These are phyloP conservation scores for Trichosurus vulpecula DNA, from an alignment of 2,797 vertebrate genomes.

Conservation along the genomic window DNA sequence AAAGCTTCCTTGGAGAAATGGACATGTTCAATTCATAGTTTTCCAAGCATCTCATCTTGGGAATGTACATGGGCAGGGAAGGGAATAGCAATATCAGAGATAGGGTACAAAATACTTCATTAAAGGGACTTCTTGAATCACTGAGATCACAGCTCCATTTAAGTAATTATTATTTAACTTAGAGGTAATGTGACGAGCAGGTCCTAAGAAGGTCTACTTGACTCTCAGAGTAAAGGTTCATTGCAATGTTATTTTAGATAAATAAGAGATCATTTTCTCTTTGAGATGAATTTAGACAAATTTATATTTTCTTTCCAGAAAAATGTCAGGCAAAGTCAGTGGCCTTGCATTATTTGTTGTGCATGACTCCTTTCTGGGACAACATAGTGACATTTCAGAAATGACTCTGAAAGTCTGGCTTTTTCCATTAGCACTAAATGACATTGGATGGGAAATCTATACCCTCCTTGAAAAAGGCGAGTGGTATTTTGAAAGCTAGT, in stretches of 20 bases:
- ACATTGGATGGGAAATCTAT: constrained; percentile 55
- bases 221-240: constrained; percentile 76
- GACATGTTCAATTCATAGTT: constrained; percentile 70
- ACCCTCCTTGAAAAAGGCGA: constrained; percentile 50
- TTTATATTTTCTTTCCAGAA: constrained; percentile 76
- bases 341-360: constrained; percentile 72
- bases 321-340: constrained; percentile 73
- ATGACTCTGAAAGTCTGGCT: constrained; percentile 52
- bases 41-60: constrained; percentile 52
- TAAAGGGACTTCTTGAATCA: background rate
- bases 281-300: constrained; percentile 73
- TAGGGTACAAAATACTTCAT: background rate
- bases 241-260: constrained; percentile 71
- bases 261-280: constrained; percentile 74
- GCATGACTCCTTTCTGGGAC: constrained; percentile 65
- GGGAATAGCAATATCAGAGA: constrained; percentile 39
- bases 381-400: constrained; percentile 61
- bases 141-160: background rate
- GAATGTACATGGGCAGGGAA: constrained; percentile 58
- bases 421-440: constrained; percentile 66
- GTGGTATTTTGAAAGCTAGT: constrained; percentile 43
- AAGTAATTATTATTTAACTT: constrained; percentile 48
- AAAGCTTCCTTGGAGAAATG: constrained; percentile 74
- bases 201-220: constrained; percentile 67
- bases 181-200: constrained; percentile 57